These are phyloP conservation scores for Hipposideros larvatus DNA, from an alignment of 2,797 vertebrate genomes.

Conservation along the genomic window DNA sequence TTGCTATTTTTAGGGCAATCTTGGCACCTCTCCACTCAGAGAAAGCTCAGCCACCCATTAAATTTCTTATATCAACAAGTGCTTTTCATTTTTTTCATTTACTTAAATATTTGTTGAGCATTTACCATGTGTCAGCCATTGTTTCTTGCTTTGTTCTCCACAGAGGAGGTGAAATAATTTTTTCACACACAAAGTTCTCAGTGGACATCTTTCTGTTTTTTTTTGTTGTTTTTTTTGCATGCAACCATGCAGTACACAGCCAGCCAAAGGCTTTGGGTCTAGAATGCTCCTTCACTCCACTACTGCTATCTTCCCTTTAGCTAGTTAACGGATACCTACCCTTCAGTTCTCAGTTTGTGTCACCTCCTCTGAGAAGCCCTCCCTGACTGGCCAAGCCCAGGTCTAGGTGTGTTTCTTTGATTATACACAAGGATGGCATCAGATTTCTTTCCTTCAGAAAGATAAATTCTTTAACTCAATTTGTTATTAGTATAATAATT, in stretches of 20 bases:
- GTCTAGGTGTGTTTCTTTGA: background rate
- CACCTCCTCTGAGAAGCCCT: background rate
- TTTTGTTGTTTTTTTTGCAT: background rate
- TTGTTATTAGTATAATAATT: background rate
- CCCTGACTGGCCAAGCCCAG: background rate
- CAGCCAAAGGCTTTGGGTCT: background rate
- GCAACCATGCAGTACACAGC: background rate
- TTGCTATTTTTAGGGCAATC: background rate
- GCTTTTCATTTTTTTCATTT: background rate
- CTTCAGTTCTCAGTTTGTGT: background rate
- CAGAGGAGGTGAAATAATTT: background rate
- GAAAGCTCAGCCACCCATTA: background rate
- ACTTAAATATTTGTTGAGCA: background rate
- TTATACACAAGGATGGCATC: background rate
- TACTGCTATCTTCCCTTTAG: background rate
- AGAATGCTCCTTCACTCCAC: background rate
- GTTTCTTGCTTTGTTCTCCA: background rate
- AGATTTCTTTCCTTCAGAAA: background rate
- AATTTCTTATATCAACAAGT: background rate
- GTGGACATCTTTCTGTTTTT: background rate
- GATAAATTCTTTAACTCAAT: background rate
- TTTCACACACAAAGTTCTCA: background rate
- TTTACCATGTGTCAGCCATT: background rate
- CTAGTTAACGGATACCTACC: background rate
- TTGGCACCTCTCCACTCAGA: background rate